Evolutionary conservation across 2,888 invertebrate genomes (phyloP).

Genomic region (Parnassius smintheus): DNA sequence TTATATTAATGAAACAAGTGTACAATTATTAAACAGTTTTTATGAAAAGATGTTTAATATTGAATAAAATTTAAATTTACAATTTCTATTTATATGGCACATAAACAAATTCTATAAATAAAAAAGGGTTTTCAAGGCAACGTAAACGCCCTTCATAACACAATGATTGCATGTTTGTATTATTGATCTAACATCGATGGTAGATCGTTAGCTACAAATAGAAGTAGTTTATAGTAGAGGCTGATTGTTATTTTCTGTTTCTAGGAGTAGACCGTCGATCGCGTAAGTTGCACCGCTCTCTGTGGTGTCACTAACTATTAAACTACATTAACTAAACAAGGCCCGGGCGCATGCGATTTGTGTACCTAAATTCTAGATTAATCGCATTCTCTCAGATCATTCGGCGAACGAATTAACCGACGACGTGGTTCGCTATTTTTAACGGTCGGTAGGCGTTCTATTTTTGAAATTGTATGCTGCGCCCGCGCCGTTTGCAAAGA

Average conservation of each 20-base stretch:
- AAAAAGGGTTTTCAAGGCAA: neutral
- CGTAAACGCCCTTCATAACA: no score
- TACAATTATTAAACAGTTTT: neutral
- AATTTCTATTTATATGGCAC: neutral
- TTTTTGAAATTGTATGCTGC: conserved; percentile 64
- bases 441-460: conserved; percentile 66
- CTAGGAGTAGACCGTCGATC: conserved; percentile 82
- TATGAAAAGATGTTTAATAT: neutral
- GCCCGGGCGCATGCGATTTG: conserved; percentile 62
- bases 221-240: conserved; percentile 54
- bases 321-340: conserved; percentile 64
- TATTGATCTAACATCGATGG: conserved; percentile 5
- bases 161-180: neutral
- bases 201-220: conserved; percentile 23
- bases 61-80: neutral
- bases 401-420: conserved; percentile 48
- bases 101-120: no score
- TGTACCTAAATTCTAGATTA: conserved; percentile 47
- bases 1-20: conserved; percentile 2
- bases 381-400: conserved; percentile 52
- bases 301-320: conserved; percentile 77
- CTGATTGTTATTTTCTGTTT: conserved; percentile 81
- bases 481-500: conserved; percentile 69
- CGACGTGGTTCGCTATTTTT: conserved; percentile 62
- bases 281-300: conserved; percentile 81